Percentiles rank a stretch among this genome's conserved stretches.
phyloP scores from a whole-genome alignment of 2,888 invertebrate genomes.

The Troilus luridus region DNA sequence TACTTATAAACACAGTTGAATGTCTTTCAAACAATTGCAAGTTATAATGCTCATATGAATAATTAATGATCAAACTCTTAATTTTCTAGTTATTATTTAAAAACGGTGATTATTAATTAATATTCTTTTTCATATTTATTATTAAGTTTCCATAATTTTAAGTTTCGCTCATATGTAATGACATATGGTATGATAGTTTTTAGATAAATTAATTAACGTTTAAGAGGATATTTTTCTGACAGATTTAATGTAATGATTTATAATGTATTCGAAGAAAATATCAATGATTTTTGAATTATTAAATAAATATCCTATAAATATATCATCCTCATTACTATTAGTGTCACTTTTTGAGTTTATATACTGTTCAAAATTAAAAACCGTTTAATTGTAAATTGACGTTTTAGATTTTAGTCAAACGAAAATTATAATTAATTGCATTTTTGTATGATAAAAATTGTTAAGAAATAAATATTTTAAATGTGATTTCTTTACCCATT shows the following conservation, averaged over 20 bases:
- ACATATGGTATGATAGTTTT: not conserved
- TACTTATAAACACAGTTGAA: not conserved
- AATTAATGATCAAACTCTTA: not conserved
- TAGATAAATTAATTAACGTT: not conserved
- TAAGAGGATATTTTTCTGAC: not conserved
- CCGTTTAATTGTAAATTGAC: not conserved
- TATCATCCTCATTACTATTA: not conserved
- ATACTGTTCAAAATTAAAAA: not conserved
- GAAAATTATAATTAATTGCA: not conserved
- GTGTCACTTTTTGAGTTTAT: not conserved
- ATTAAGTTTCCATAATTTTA: not conserved
- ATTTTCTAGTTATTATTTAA: not conserved
- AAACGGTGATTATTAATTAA: not conserved
- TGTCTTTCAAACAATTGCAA: not conserved
- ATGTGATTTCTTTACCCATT: not conserved
- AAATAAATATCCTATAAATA: too few relatives aligned
- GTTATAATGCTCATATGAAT: not conserved
- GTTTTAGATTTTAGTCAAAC: not conserved
- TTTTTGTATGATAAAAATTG: slow-evolving; percentile 12
- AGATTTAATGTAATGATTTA: not conserved
- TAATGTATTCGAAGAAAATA: not conserved
- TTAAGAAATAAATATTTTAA: not conserved
- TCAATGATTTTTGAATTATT: not conserved
- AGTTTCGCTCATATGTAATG: not conserved
- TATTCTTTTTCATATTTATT: not conserved